Evolutionary conservation across 2,888 invertebrate species (phyloP), one percentile per base, ranked within the genome.

Genomic region (Diarsia rubi): DNA sequence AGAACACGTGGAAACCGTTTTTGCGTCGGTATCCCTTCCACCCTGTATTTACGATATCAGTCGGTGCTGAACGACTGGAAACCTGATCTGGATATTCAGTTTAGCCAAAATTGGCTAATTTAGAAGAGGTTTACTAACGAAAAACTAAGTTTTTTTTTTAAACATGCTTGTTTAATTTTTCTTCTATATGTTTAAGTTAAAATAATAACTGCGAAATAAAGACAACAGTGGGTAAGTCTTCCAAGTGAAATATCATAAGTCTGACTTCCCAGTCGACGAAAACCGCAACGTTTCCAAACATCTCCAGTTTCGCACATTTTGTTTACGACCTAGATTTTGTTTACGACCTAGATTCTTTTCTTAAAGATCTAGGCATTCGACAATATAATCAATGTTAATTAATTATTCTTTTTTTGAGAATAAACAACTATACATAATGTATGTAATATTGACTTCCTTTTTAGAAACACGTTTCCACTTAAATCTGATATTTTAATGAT

Each of bases 361-460:
- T 19, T 21, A 49, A 11, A 44, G 0, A 42, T 24, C 27, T 45
- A 45, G 27, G 14, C 14, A n/a, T 49, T 60, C n/a, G 45, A 47
- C 5, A 24, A n/a, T 59, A 5, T 63, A 57, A 78, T 64, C 6
- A 47, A 59, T 44, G 5, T n/a, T n/a, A 27, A 54, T 65, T 16
- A 37, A 49, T 24, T n/a, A 79, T 60, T 79, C 14, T 42, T 44
- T 45, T n/a, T n/a, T 73, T 42, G 4, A 42, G 31, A 54, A 54
- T 37, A 54, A 64, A 69, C 54, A 21, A 66, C 60, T 66, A 69
- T 75, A 37, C 31, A 27, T 47, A 59, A 70, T 70, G 64, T 37
- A 49, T 60, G 47, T 64, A 45, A 60, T 82, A 71, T 60, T 71
- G 78, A 78, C 72, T 78, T 78, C 83, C 79, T 42, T 82, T 82